Evolutionary conservation across 2,797 vertebrate species (phyloP).

Genomic region (Lophius americanus): DNA sequence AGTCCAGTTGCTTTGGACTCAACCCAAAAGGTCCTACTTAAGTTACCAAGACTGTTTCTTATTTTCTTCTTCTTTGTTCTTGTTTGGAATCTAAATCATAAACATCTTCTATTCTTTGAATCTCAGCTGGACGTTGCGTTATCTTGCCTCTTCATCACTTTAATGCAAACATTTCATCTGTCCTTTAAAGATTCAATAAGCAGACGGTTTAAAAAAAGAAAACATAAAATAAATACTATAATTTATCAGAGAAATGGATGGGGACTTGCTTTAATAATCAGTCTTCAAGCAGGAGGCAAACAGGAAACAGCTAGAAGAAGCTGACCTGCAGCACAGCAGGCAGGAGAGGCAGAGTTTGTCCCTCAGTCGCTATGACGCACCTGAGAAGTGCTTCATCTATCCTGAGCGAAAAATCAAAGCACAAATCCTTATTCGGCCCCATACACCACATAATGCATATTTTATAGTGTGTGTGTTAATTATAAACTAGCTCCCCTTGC

Average conservation of each 20-base stretch:
- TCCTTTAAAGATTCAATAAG: too few species aligned
- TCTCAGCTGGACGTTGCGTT: too few species aligned
- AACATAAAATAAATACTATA: too few species aligned
- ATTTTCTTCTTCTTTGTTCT: too few species aligned
- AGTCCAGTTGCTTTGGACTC: too few species aligned
- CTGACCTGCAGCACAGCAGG: conserved; percentile 29
- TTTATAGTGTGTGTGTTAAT: conserved; percentile 75
- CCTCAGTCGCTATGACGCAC: conserved; percentile 54
- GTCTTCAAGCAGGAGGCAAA: conserved; percentile 59
- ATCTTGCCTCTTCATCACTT: too few species aligned
- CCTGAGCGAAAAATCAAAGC: conserved; percentile 67
- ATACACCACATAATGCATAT: conserved; percentile 69
- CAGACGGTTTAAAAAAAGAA: too few species aligned
- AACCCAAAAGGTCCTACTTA: too few species aligned
- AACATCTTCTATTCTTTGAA: too few species aligned
- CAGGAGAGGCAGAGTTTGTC: conserved; percentile 36
- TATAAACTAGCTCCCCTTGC: conserved; percentile 67
- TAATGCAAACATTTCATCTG: too few species aligned
- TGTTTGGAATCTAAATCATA: too few species aligned
- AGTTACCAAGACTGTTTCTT: too few species aligned
- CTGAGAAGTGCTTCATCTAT: conserved; percentile 67
- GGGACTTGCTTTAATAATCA: conserved; percentile 55
- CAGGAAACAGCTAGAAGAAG: conserved; percentile 61
- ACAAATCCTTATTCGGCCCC: conserved; percentile 72
- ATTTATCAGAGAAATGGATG: conserved; percentile 40